phyloP scores from a whole-genome alignment of 2,113 vertebrate species.

The Pangasianodon gigas region DNA sequence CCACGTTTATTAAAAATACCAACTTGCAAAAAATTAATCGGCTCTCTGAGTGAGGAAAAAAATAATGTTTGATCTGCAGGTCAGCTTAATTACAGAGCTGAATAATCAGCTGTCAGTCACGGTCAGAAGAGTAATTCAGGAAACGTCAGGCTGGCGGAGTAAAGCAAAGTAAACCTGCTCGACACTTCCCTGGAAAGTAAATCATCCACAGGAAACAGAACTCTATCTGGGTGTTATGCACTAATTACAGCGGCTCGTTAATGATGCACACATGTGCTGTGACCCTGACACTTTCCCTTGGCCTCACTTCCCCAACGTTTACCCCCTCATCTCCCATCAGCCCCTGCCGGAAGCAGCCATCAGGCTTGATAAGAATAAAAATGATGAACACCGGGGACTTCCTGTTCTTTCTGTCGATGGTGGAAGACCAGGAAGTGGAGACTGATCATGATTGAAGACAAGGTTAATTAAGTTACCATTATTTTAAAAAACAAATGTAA shows the following conservation, averaged over 20 bases:
- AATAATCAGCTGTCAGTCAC: neutral
- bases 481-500: neutral
- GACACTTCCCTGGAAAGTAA: constrained; percentile 48
- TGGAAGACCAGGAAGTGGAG: constrained; percentile 2
- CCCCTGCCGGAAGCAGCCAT: neutral
- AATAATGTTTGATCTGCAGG: neutral
- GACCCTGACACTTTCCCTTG: constrained; percentile 52
- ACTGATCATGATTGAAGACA: neutral
- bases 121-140: neutral
- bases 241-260: constrained; percentile 14
- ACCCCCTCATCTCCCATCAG: constrained; percentile 16
- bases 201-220: constrained; percentile 12
- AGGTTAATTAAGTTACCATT: neutral
- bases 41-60: neutral
- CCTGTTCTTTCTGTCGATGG: constrained; percentile 23
- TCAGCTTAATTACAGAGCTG: neutral
- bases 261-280: constrained; percentile 61
- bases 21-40: neutral
- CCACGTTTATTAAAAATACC: neutral
- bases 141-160: neutral
- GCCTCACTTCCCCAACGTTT: constrained; percentile 4
- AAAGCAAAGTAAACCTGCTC: neutral
- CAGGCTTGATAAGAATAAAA: constrained; percentile 8
- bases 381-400: constrained; percentile 3
- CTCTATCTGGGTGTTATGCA: neutral